These are phyloP conservation scores for Semibalanus balanoides DNA, from an alignment of 1,140 invertebrate genomes.

Conservation along the genomic window DNA sequence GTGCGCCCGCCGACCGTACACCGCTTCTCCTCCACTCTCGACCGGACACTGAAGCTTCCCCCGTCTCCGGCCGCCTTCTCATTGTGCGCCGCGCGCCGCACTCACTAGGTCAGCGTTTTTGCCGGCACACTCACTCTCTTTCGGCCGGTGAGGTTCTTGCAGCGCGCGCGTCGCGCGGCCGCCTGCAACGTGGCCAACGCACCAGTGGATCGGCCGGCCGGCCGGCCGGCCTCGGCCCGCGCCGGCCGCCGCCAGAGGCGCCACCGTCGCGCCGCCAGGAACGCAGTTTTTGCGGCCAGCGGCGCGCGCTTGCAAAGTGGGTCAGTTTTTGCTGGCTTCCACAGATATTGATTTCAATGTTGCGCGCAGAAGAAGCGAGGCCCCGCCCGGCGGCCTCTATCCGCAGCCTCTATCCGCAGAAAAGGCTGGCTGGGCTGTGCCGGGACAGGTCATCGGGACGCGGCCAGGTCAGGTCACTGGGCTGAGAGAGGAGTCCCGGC, in stretches of 20 bases:
- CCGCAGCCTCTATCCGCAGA: neutral
- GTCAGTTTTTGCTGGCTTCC: neutral
- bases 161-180: too few species aligned
- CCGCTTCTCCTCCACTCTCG: neutral
- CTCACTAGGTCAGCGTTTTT: conserved; percentile 1
- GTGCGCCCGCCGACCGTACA: too few species aligned
- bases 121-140: neutral
- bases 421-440: neutral
- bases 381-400: neutral
- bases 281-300: neutral
- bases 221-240: too few species aligned
- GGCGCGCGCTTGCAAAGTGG: neutral
- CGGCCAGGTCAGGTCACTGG: too few species aligned
- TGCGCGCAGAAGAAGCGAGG: neutral
- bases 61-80: neutral
- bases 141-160: neutral
- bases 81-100: neutral
- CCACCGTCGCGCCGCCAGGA: too few species aligned
- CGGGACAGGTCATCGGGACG: too few species aligned
- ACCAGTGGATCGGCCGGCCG: too few species aligned
- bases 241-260: too few species aligned
- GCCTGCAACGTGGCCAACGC: neutral
- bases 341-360: neutral
- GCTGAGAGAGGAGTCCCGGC: too few species aligned
- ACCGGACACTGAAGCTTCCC: neutral